Evolutionary conservation across 2,888 invertebrate species (phyloP), one percentile per base, ranked within the genome.

Genomic region (Tinea pellionella): DNA sequence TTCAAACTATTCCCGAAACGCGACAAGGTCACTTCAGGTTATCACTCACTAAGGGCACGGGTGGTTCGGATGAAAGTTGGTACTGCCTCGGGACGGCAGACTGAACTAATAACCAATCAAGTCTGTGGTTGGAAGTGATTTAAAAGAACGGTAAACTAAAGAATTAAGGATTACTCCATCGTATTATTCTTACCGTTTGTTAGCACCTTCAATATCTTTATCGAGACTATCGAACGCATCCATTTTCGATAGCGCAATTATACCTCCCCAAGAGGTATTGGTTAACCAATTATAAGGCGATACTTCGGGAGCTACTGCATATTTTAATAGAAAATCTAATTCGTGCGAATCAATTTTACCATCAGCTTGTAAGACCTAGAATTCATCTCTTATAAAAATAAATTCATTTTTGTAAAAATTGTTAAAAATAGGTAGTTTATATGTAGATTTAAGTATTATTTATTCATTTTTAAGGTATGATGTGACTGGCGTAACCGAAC

Each of bases 141-240:
- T 24, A 24, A 24, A 3, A 6, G 24, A 24, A 24, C 6, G n/a
- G 24, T 24, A 42, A 42, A 15, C 2, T 18, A 55, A 3, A 3
- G n/a, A 2, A 55, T 8, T 3, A 4, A 24, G 6, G 24, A 24
- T 24, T 24, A 24, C 24, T 24, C 24, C 2, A 6, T 24, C 6
- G 3, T 6, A 2, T 24, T 6, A 24, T 24, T 37, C 53, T 53
- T 53, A 53, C 53, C 53, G 53, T 74, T 97, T 97, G 0, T 92
- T 90, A 0, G 96, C 96, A 0, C 95, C 94, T 78, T 96, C 97
- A 64, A 98, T 93, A 73, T 98, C 97, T 65, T 94, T 93, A 71
- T 97, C 97, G 0, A 98, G 83, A 69, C 93, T 94, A 59, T 91
- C 90, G 73, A 93, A 97, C 2, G 94, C 94, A 9, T 93, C 92